phyloP scores from a whole-genome alignment of 2,113 vertebrate genomes.

The Apteryx mantelli region DNA sequence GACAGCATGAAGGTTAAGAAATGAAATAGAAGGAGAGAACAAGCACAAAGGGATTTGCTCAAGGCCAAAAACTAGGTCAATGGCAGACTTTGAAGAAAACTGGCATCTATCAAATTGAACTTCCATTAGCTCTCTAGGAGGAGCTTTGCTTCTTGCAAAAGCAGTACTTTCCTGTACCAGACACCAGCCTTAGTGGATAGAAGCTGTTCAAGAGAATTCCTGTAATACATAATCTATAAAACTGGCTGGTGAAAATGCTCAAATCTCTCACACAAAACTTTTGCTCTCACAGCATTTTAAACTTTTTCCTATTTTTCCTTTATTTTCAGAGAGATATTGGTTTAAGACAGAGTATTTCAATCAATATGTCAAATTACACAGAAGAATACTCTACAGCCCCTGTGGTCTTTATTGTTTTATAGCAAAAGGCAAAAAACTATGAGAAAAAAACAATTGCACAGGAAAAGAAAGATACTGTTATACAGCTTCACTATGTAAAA shows the following conservation, averaged over 20 bases:
- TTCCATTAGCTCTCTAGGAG: not conserved
- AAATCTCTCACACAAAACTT: not conserved
- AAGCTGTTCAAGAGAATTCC: not conserved
- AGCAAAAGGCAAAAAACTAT: not conserved
- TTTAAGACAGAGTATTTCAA: not conserved
- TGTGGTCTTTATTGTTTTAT: not conserved
- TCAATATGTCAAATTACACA: not conserved
- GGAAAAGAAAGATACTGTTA: not conserved
- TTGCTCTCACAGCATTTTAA: fast-evolving
- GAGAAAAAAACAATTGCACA: not conserved
- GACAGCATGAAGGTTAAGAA: not conserved
- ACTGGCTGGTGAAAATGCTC: not conserved
- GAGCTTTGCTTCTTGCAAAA: not conserved
- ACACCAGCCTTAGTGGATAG: not conserved
- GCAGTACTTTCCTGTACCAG: not conserved
- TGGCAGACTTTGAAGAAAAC: not conserved
- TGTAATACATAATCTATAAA: not conserved
- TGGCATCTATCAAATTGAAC: not conserved
- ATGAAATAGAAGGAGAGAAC: not conserved
- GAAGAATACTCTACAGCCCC: not conserved
- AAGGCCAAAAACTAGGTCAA: not conserved
- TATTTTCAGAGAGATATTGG: not conserved
- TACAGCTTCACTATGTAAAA: not conserved
- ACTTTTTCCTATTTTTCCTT: not conserved
- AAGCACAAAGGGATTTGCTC: not conserved